Percentiles rank a stretch among this genome's conserved stretches.
These are phyloP conservation scores for Paramormyrops hopkinsi DNA, from an alignment of 2,797 vertebrate genomes.

Conservation along the genomic window DNA sequence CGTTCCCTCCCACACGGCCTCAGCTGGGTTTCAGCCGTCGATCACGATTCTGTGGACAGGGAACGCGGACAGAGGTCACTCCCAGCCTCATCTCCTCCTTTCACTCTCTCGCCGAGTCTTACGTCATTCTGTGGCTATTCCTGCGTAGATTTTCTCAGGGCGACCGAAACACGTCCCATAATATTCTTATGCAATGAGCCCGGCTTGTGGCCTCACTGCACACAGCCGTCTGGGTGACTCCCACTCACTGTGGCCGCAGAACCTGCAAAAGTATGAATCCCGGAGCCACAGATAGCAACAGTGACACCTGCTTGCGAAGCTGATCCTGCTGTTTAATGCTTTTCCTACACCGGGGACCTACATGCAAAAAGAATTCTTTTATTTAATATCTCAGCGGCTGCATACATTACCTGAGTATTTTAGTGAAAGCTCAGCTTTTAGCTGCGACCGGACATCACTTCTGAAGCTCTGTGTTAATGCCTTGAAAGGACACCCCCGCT, in stretches of 20 bases:
- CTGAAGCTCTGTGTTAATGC: background rate
- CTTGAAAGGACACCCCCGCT: background rate
- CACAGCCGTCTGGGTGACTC: background rate
- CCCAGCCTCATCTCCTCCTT: background rate
- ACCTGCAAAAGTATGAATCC: background rate
- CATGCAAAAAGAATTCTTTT: background rate
- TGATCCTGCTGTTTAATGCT: background rate
- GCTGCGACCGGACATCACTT: background rate
- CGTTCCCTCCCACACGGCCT: background rate
- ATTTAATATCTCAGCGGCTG: background rate
- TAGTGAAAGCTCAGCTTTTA: background rate
- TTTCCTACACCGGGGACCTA: background rate
- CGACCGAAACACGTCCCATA: background rate
- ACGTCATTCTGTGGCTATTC: background rate
- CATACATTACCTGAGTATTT: background rate
- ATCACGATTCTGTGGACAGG: background rate
- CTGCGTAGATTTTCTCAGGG: background rate
- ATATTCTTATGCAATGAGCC: background rate
- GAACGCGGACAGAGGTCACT: background rate
- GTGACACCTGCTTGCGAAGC: background rate
- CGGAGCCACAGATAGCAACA: background rate
- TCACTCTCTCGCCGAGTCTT: background rate
- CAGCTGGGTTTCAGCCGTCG: background rate
- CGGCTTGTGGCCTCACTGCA: background rate
- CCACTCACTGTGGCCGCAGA: background rate